phyloP scores from a whole-genome alignment of 2,113 vertebrate species.

The Prinia subflava region DNA sequence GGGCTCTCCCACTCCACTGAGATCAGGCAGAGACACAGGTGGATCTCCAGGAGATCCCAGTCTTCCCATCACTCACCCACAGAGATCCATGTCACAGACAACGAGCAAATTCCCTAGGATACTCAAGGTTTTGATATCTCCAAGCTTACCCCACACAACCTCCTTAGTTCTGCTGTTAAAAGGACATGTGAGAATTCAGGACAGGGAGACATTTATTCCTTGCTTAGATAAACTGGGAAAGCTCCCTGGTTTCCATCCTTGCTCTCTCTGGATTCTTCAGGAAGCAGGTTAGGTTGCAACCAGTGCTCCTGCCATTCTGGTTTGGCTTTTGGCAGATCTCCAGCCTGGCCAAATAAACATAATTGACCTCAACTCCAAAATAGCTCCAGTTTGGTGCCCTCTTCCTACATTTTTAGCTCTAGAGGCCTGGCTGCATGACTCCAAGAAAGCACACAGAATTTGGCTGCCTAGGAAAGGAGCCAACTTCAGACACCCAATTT shows the following conservation, averaged over 20 bases:
- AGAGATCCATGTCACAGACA: background rate
- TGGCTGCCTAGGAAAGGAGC: background rate
- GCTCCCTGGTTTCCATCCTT: background rate
- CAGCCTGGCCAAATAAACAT: background rate
- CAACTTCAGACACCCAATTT: background rate
- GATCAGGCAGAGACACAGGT: background rate
- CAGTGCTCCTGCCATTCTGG: background rate
- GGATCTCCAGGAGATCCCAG: background rate
- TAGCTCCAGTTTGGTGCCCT: background rate
- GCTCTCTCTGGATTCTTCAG: background rate
- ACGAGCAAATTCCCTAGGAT: background rate
- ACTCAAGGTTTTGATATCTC: background rate
- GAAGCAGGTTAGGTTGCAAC: background rate
- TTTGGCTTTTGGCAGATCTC: background rate
- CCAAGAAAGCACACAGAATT: background rate
- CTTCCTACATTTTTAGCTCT: background rate
- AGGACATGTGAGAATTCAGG: background rate
- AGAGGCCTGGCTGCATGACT: background rate
- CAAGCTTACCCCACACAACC: background rate
- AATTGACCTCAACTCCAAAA: background rate
- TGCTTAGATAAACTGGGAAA: background rate
- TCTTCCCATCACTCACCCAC: fast-evolving
- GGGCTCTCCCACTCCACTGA: background rate
- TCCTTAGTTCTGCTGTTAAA: background rate
- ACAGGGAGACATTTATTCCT: background rate